Base-by-base conservation (phyloP, 2,888 invertebrate genomes). In the Morpho achilles region DNA sequence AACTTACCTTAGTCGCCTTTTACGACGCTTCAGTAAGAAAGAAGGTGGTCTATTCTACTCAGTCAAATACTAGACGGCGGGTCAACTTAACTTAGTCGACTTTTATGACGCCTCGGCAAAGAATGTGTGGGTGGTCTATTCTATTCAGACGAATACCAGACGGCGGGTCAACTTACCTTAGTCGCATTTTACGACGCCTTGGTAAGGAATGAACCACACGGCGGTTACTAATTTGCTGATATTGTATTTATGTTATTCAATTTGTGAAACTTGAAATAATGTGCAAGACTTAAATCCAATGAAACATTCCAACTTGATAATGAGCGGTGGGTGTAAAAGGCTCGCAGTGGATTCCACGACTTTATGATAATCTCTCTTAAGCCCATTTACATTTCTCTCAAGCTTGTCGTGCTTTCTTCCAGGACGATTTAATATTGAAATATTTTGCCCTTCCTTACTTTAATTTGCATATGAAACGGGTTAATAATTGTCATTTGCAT, bases 281-380 rank as follows among this genome's bases (percentile, higher is more conserved):
- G 45, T 46, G 49, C 55, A 32, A 45, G 44, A 56, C 43, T 42
- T 56, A 56, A 47, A 10, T 43, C 44, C 50, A 44, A 48, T 56
- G 55, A 50, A 56, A 50, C 43, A 49, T 56, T 39, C 50, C 55
- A 56, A 56, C 44, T 56, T 50, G 49, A 49, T 50, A 56, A 56
- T 56, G 50, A 56, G 49, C 32, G 49, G 53, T 47, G 39, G 40
- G 46, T 53, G 46, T 53, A 53, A 46, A 45, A 53, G 53, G n/a
- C 46, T 53, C 44, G 41, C 53, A 7, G 53, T 46, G 53, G 53
- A 53, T 53, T 53, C 53, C 53, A 40, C 45, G 41, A 50, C 44
- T 56, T 56, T 56, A 56, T 56, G 55, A 49, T 49, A 56, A 56
- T 56, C 55, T 56, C 55, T 56, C 50, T 44, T 44, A 50, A 56